phyloP scores from a whole-genome alignment of 2,888 invertebrate genomes.

The Leucophenga montana region DNA sequence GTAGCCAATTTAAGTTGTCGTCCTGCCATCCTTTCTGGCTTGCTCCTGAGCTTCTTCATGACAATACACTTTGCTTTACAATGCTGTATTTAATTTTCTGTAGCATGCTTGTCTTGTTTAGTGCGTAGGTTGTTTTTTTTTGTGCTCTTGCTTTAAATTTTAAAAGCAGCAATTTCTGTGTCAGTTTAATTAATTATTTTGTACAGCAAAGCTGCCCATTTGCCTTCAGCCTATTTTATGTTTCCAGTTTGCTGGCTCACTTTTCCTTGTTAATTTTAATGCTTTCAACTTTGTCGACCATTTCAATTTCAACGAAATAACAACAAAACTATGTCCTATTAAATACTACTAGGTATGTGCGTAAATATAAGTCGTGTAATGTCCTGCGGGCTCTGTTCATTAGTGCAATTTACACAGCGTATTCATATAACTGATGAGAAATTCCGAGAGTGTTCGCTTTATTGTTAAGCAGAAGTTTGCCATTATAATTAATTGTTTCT shows the following conservation, averaged over 20 bases:
- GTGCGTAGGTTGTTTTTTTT: background rate
- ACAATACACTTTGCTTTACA: background rate
- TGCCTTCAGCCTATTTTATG: conserved; percentile 58
- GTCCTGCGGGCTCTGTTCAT: conserved; percentile 57
- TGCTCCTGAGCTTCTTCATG: background rate
- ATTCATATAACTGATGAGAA: background rate
- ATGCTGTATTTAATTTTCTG: conserved; percentile 1
- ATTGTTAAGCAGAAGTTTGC: background rate
- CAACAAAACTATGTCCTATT: background rate
- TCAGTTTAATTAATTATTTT: conserved; percentile 33
- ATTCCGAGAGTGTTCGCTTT: background rate
- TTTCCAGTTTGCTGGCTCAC: conserved; percentile 60
- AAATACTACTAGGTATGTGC: background rate
- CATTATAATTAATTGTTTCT: background rate
- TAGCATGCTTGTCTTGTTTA: background rate
- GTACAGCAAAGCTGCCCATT: background rate
- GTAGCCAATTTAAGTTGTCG: background rate
- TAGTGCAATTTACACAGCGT: conserved; percentile 60
- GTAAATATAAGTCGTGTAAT: background rate
- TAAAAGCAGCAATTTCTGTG: conserved; percentile 22
- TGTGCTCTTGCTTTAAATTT: background rate
- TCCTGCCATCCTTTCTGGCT: background rate
- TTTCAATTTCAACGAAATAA: conserved; percentile 27
- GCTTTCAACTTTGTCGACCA: conserved; percentile 56
- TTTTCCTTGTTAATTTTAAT: conserved; percentile 45